These are phyloP conservation scores for Agapetus fuscipes DNA, from an alignment of 2,888 invertebrate species.

Conservation along the genomic window DNA sequence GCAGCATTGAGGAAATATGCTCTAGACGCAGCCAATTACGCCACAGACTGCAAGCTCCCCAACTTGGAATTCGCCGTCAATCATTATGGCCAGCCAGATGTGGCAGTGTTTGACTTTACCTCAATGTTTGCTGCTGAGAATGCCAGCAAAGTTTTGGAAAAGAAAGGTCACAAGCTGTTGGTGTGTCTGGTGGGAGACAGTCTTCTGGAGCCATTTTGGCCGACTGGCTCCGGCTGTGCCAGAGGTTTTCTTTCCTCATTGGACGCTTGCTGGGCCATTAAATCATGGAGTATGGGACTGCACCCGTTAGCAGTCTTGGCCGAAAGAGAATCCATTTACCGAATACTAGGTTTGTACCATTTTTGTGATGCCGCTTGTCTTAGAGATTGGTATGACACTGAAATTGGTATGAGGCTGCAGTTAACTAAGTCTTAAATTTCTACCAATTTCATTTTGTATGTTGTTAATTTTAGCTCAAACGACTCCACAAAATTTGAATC, in stretches of 20 bases:
- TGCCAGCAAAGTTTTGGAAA: conserved; percentile 66
- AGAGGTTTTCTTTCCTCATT: conserved; percentile 92
- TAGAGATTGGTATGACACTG: too few species aligned
- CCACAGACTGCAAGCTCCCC: conserved; percentile 78
- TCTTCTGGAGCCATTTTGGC: conserved; percentile 97
- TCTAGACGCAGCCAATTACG: conserved; percentile 89
- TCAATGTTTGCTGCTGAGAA: conserved; percentile 97
- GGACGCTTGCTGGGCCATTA: conserved; percentile 93
- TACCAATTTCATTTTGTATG: neutral
- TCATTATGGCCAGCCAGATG: conserved; percentile 95
- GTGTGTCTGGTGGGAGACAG: conserved; percentile 94
- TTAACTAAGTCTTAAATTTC: conserved; percentile 16
- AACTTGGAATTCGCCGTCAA: conserved; percentile 92
- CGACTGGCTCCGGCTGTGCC: conserved; percentile 97
- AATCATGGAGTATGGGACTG: conserved; percentile 62
- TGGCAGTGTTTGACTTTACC: conserved; percentile 98
- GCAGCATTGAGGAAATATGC: conserved; percentile 85
- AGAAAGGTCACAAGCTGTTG: conserved; percentile 66
- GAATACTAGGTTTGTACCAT: conserved; percentile 44
- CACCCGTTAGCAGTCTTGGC: conserved; percentile 82
- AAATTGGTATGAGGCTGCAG: neutral
- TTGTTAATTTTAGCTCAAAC: conserved; percentile 61
- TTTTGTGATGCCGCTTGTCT: too few species aligned
- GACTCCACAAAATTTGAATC: conserved; percentile 89
- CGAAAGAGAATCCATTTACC: conserved; percentile 90